Percentiles rank a stretch among this genome's conserved stretches.
Conservation (phyloP, 2,113 vertebrate genomes). For the Myrmophylax atrothorax region DNA sequence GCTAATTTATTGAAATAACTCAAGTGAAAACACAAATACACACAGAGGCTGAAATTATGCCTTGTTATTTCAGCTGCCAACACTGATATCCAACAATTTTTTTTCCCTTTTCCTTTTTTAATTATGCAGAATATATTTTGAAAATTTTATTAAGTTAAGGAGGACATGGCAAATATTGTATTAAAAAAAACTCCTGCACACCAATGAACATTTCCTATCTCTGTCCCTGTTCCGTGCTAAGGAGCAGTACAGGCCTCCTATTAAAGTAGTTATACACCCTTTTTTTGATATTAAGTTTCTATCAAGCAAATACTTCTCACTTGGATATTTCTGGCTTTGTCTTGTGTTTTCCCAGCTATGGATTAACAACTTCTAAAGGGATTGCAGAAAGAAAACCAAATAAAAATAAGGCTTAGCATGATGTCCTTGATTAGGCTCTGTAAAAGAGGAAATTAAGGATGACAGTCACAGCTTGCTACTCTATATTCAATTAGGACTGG, state of each 20-base stretch:
- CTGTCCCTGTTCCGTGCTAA: not conserved
- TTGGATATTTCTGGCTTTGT: not conserved
- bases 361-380: not conserved
- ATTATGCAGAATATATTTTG: not conserved
- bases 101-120: not conserved
- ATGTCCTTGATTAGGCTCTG: not conserved
- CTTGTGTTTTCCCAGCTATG: not conserved
- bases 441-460: slow-evolving; percentile 15
- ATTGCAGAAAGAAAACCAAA: not conserved
- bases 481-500: slow-evolving; percentile 9
- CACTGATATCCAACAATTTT: not conserved
- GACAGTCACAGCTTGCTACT: slow-evolving; percentile 29
- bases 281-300: not conserved
- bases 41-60: not conserved
- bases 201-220: not conserved
- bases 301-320: not conserved
- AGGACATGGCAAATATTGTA: not conserved
- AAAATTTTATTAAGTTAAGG: not conserved
- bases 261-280: not conserved
- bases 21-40: not conserved
- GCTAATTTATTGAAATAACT: not conserved
- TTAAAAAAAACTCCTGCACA: not conserved
- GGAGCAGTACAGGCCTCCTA: not conserved
- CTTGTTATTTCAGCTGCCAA: not conserved
- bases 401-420: not conserved